Base-by-base conservation (phyloP, 1,140 invertebrate species). In the Scaptomyza montana region DNA sequence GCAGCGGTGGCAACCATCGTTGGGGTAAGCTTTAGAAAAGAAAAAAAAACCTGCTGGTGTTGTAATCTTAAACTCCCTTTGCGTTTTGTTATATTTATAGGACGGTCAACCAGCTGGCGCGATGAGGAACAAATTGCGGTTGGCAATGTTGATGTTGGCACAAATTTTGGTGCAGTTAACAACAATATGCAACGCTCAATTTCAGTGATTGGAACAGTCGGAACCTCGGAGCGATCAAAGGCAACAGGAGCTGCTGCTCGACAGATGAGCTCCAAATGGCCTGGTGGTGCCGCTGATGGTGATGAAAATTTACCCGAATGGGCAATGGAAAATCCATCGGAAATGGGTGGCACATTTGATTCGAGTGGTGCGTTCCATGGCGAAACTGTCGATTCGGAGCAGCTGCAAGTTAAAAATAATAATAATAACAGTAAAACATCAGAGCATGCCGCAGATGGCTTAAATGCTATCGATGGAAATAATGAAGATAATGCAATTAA, bases 281-380 rank as follows among this genome's bases (percentile, higher is more conserved):
- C 57, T 25, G 47, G 12, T n/a, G 19, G 41, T 13, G 21, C 10
- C 36, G 16, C 30, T 9, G 86, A 74, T 74, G 93, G 93, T 71
- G 94, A 92, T 74, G 95, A 96, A 64, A 94, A 95, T 91, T 92
- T 96, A 72, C 95, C 95, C 9, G 95, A 96, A 93, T 96, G 95
- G 95, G 95, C 95, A 5, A 96, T 93, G 49, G 95, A 96, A 78
- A 95, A 96, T 91, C 93, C 94, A 33, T 94, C 94, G 28, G 96
- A 97, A 91, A 94, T 95, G 65, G 95, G 96, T 33, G 97, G 97
- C 12, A 96, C 95, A 62, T 98, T 98, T 92, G 97, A 98, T 92
- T 94, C 97, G 2, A 95, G 94, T 54, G 97, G 97, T 3, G 97
- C 96, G 9, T 98, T 98, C 92, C 95, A 95, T 77, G 95, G 95